Evolutionary conservation across 1,140 invertebrate genomes (phyloP).

Genomic region (Pogonomyrmex californicus): DNA sequence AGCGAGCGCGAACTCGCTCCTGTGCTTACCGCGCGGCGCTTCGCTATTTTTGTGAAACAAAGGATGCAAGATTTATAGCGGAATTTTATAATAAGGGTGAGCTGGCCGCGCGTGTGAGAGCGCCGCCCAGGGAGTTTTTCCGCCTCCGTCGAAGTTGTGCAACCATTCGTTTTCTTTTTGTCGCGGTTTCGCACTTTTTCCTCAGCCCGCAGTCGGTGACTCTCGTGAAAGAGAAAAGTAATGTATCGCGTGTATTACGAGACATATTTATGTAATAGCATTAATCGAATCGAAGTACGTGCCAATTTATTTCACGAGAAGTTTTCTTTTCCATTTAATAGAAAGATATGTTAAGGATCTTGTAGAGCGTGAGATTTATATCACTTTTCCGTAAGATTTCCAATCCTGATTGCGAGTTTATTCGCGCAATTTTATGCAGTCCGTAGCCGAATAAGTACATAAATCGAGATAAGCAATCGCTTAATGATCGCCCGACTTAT

Average conservation of each 20-base stretch:
- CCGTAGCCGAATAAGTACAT: not conserved
- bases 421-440: not conserved
- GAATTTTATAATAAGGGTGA: conserved; percentile 37
- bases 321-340: not conserved
- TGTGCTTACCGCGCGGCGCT: not conserved
- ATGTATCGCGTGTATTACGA: not conserved
- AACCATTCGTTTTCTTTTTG: conserved; percentile 14
- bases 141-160: not conserved
- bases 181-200: not conserved
- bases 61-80: conserved; percentile 35
- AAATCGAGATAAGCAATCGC: not conserved
- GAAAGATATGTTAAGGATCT: not conserved
- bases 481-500: conserved; percentile 11
- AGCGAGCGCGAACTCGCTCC: not conserved
- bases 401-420: not conserved
- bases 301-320: not conserved
- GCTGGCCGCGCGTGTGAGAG: not conserved
- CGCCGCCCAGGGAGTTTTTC: not conserved
- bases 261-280: not conserved
- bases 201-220: not conserved
- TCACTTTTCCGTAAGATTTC: not conserved
- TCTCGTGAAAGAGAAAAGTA: not conserved
- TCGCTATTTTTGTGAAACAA: conserved; percentile 43
- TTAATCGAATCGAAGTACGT: conserved; percentile 30
- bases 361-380: conserved; percentile 5